Evolutionary conservation across 2,797 vertebrate genomes (phyloP).

Genomic region (Acanthurus lineatus): DNA sequence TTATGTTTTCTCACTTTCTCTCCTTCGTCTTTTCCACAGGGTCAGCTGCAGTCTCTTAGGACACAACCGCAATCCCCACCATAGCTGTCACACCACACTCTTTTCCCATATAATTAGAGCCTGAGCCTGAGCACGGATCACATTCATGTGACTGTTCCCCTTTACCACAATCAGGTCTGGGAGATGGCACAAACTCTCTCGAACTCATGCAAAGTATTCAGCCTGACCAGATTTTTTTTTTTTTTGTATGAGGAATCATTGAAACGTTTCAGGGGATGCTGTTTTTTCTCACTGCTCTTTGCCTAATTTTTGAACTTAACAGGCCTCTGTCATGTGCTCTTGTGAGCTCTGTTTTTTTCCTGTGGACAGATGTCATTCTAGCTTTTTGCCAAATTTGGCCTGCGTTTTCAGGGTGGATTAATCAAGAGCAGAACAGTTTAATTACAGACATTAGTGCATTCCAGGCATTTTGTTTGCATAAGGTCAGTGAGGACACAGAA

Average conservation of each 20-base stretch:
- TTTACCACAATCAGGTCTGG: conserved; percentile 83
- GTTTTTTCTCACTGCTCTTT: conserved; percentile 58
- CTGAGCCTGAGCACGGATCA: conserved; percentile 82
- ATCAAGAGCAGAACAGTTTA: conserved; percentile 10
- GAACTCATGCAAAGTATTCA: conserved; percentile 81
- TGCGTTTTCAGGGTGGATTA: conserved; percentile 34
- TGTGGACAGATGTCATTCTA: conserved; percentile 59
- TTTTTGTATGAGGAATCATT: conserved; percentile 69
- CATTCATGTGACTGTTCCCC: conserved; percentile 85
- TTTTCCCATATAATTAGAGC: conserved; percentile 87
- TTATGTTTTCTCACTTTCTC: conserved; percentile 68
- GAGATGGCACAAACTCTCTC: conserved; percentile 77
- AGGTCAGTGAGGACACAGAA: conserved; percentile 1
- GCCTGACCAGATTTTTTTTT: conserved; percentile 71
- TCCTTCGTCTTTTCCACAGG: conserved; percentile 62
- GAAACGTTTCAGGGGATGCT: conserved; percentile 71
- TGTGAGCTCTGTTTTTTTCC: conserved; percentile 45
- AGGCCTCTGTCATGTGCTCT: conserved; percentile 48
- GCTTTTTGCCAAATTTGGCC: conserved; percentile 43
- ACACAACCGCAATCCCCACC: conserved; percentile 80
- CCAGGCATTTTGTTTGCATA: conserved; percentile 6
- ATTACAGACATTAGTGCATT: conserved; percentile 10
- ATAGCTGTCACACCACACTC: conserved; percentile 85
- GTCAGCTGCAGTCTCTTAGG: conserved; percentile 81
- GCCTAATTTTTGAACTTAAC: conserved; percentile 42